A percentile compares a stretch with the other conserved stretches of the same genome.
Conservation (phyloP, 1,140 invertebrate species). For the Polyergus mexicanus region DNA sequence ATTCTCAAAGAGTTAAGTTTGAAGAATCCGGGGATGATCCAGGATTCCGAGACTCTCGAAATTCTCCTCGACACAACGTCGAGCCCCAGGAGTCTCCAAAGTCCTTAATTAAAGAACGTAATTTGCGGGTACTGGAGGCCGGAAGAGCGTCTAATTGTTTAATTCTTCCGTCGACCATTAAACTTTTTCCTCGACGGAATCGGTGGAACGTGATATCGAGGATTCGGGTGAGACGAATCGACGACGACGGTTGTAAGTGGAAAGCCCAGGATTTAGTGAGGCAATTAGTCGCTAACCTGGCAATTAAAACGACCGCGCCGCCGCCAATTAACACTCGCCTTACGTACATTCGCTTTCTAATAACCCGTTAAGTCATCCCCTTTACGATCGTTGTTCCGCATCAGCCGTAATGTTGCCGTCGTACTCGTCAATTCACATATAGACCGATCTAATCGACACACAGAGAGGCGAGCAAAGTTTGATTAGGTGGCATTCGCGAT, state of each 20-base stretch:
- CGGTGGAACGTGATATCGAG: conserved; percentile 51
- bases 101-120: conserved; percentile 61
- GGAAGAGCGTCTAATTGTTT: conserved; percentile 51
- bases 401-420: neutral
- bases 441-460: no score
- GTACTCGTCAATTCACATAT: neutral
- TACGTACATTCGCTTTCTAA: conserved; percentile 42
- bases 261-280: conserved; percentile 56
- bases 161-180: conserved; percentile 52
- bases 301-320: conserved; percentile 60
- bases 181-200: conserved; percentile 43
- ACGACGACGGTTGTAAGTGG: conserved; percentile 56
- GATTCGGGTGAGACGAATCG: conserved; percentile 50
- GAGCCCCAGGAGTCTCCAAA: conserved; percentile 1
- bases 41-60: neutral
- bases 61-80: neutral
- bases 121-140: conserved; percentile 19
- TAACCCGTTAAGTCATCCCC: conserved; percentile 19
- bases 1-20: conserved; percentile 42
- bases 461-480: neutral
- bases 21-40: conserved; percentile 47
- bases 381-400: conserved; percentile 8
- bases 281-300: conserved; percentile 59
- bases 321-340: conserved; percentile 47
- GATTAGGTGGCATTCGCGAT: neutral